Evolutionary conservation across 1,140 invertebrate species (phyloP), one percentile per base, ranked within the genome.

Genomic region (Papilio dardanus): DNA sequence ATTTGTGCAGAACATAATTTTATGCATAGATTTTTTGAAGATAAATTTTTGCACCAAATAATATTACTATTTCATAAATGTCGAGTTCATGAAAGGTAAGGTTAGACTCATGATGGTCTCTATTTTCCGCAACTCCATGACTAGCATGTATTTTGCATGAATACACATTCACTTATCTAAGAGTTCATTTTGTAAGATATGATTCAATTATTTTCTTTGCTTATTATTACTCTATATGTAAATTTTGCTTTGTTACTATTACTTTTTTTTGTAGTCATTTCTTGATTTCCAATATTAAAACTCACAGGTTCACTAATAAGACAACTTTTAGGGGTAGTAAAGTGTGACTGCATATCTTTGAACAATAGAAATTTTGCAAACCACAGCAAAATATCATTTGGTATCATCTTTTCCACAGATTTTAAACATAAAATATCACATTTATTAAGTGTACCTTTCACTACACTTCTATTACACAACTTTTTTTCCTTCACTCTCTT

Each of bases 391-490:
- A 69, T 79, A 12, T 73, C 74, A 62, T 77, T 78, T 46, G 75
- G 62, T 16, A 62, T 65, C 50, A 10, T 16, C 24, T 73, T 24
- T 78, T 81, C 77, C 40, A 85, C 67, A 74, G 75, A 77, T 79
- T 85, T 79, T 54, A 83, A 75, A 66, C 81, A 83, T 75, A 62
- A 79, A 42, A 85, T 77, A 58, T 85, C 83, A 50, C 77, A 71
- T 67, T 77, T 68, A 67, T 54, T 79, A 24, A 85, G 65, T 1
- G 80, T 30, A n/a, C 79, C 79, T 62, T 76, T 79, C 40, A 37
- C 31, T 73, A 54, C 8, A 58, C n/a, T 35, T 58, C n/a, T 28
- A 73, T 54, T 33, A 21, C 3, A 14, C 19, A 46, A 30, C 21
- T 50, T 71, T 12, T 68, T 68, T 24, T 37, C 19, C 33, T 37